These are phyloP conservation scores for Zoanthus gigantus DNA, from an alignment of 92 coral and sea anemone genomes.

Conservation along the genomic window DNA sequence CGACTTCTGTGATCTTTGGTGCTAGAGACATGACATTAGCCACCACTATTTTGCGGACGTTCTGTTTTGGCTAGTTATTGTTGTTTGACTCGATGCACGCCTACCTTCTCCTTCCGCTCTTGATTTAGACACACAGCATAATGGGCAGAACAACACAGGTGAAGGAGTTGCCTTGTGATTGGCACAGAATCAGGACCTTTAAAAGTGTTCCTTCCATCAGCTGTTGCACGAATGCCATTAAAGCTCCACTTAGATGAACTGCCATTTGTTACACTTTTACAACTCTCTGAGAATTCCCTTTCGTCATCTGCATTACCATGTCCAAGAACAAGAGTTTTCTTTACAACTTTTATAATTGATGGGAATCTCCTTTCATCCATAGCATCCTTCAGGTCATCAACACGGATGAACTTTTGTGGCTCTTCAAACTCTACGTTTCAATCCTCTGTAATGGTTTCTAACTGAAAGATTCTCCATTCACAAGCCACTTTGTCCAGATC, in stretches of 20 bases:
- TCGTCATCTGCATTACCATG: conserved; percentile 61
- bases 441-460: conserved; percentile 31
- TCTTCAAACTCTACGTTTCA: too few species aligned
- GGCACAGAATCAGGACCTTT: conserved; percentile 58
- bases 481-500: conserved; percentile 47
- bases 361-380: conserved; percentile 48
- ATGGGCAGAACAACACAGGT: conserved; percentile 48
- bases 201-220: conserved; percentile 50
- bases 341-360: conserved; percentile 38
- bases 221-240: conserved; percentile 56
- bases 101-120: conserved; percentile 42
- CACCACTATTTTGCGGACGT: conserved; percentile 42
- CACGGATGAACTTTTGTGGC: background rate
- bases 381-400: conserved; percentile 49
- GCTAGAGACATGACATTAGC: conserved; percentile 9
- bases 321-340: conserved; percentile 57
- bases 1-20: too few species aligned
- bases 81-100: conserved; percentile 23
- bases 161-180: conserved; percentile 55
- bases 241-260: conserved; percentile 55
- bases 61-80: conserved; percentile 3
- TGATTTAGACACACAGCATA: conserved; percentile 38
- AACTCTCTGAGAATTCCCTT: conserved; percentile 61
- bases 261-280: conserved; percentile 57
- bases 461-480: conserved; percentile 49